Percentiles rank a stretch among this genome's conserved stretches.
phyloP scores from a whole-genome alignment of 2,113 vertebrate species.

The Sminthopsis crassicaudata region DNA sequence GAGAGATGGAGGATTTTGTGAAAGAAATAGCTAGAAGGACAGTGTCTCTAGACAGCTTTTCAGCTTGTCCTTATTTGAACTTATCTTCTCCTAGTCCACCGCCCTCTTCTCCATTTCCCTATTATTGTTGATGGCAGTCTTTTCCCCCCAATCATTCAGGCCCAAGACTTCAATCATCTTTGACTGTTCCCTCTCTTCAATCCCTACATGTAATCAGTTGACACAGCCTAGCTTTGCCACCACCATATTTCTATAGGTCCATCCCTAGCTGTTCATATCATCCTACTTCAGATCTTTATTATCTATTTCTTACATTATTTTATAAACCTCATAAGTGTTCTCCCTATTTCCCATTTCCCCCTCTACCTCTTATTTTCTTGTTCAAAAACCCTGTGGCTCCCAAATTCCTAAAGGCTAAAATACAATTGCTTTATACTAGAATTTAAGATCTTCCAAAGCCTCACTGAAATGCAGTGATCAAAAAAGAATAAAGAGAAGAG shows the following conservation, averaged over 20 bases:
- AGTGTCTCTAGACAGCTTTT: background rate
- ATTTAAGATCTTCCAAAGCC: background rate
- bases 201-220: background rate
- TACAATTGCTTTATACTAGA: background rate
- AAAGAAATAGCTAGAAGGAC: background rate
- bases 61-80: background rate
- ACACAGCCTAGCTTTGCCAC: background rate
- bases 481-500: background rate
- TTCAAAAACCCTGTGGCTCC: background rate
- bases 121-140: background rate
- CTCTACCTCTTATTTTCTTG: background rate
- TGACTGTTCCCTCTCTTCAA: background rate
- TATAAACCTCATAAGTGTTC: background rate
- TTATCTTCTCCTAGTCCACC: fast-evolving
- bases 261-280: background rate
- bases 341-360: background rate
- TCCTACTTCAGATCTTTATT: background rate
- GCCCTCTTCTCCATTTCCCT: background rate
- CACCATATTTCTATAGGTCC: background rate
- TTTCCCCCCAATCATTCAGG: background rate
- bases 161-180: background rate
- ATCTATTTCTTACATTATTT: background rate
- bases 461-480: background rate
- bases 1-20: background rate
- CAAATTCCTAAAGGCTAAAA: background rate